Conservation (phyloP, 2,113 vertebrate genomes). For the Myrmecobius fasciatus region DNA sequence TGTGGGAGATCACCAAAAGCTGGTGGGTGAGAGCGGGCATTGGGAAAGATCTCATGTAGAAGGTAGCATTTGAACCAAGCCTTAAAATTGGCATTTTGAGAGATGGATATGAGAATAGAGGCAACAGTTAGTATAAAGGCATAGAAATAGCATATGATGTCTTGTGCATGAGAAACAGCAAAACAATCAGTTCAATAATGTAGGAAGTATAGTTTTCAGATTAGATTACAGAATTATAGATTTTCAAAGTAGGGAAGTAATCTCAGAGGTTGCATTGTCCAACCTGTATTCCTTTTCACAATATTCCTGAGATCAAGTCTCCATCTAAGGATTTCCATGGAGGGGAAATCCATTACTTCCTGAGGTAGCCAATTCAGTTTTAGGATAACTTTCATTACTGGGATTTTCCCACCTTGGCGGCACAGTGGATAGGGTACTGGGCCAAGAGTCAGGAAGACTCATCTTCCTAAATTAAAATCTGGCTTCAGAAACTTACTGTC, state of each 20-base stretch:
- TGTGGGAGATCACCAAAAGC: not conserved
- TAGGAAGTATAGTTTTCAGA: too few relatives aligned
- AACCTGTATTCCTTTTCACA: not conserved
- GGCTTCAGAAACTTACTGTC: not conserved
- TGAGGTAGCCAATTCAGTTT: not conserved
- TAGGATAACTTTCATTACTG: not conserved
- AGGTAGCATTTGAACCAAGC: not conserved
- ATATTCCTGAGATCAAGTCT: not conserved
- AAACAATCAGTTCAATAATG: not conserved
- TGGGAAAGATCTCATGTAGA: not conserved
- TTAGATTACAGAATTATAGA: not conserved
- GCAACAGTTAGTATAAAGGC: not conserved
- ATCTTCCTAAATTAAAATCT: too few relatives aligned
- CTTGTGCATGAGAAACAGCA: not conserved
- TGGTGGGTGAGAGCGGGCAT: not conserved
- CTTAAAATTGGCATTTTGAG: not conserved
- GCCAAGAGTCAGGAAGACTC: too few relatives aligned
- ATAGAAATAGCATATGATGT: not conserved
- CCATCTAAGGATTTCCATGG: not conserved
- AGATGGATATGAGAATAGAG: not conserved
- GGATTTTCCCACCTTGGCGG: not conserved
- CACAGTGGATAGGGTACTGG: not conserved
- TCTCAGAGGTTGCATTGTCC: not conserved
- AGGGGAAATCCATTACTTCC: not conserved
- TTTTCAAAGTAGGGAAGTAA: not conserved